Base-by-base conservation (phyloP, 2,113 vertebrate genomes). In the Hydrolagus affinis region DNA sequence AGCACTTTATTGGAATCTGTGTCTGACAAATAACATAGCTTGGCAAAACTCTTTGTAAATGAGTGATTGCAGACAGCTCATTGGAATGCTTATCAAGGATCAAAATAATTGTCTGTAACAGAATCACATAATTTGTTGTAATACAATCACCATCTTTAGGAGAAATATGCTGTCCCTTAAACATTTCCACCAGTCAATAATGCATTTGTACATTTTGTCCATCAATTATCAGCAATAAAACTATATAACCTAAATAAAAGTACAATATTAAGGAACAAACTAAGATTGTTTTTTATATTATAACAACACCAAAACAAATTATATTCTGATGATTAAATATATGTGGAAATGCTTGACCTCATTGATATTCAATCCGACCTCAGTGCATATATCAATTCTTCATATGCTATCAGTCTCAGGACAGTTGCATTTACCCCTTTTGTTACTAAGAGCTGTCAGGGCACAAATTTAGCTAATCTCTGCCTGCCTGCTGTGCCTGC, bases 21-120 rank as follows among this genome's bases (percentile, higher is more conserved):
- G 66, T 68, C 62, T 83, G 78, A 83, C 60, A 83, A 83, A 30
- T 83, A 7, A 80, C 14, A 28, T 62, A 80, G 8, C 23, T 80
- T 76, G 76, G 76, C 57, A 25, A 78, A 21, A 68, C 64, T 7
- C 8, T 62, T n/a, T 60, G 62, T 68, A 66, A 68, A 2, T 64
- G 23, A 80, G 9, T 66, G 25, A 44, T 32, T 30, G 11, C 12
- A 66, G 28, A 30, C 23, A 66, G 19, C 30, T 83, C 15, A 83
- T 83, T 83, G 28, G 60, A 83, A 44, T 44, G 44, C 44, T 6
- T 6, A 44, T 25, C 19, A 68, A 32, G 17, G 7, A 73, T 3
- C 71, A 28, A 44, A 8, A 32, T 73, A 32, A 73, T 73, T 73
- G 11, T 12, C 11, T 73, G 28, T 73, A n/a, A 73, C 71, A 32